Evolutionary conservation across 2,888 invertebrate species (phyloP), one percentile per base, ranked within the genome.

Genomic region (Tanaodytes sp.): DNA sequence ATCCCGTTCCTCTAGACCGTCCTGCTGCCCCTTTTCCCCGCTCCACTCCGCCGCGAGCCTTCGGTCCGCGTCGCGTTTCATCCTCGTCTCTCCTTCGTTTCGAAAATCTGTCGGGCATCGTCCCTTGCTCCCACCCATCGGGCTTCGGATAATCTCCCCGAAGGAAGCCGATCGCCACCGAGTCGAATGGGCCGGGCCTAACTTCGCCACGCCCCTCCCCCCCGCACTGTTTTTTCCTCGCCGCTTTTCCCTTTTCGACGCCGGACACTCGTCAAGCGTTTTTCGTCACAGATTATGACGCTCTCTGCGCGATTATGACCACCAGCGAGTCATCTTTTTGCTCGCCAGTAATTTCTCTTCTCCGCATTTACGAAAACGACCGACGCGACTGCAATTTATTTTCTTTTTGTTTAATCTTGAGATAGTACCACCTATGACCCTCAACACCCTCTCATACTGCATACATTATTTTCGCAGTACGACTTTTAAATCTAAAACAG

Each of bases 201-300:
- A 18, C 12, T 12, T 39, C 49, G 70, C 72, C 79, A 78, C 82
- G 79, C 80, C 80, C 73, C 23, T n/a, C n/a, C n/a, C n/a, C n/a
- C n/a, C n/a, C n/a, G n/a, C n/a, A n/a, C 23, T 4, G 23, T 23
- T 5, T 23, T 23, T 23, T 23, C 23, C 5, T 23, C 8, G 23
- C 23, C 23, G 23, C 23, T 23, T 37, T 20, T 59, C 63, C 71
- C 66, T 61, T 54, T 59, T 64, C 68, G 63, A 55, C 54, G 45
- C 54, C 40, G 64, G 75, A 77, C 75, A 70, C 79, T 83, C 82
- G 80, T 82, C 82, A 83, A 84, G 84, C 80, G 84, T 84, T 83
- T 84, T 84, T 83, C 83, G 82, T 80, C 83, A 79, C 82, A 81
- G 84, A 84, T 84, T 84, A 84, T 84, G 84, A 84, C 84, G 83